These are phyloP conservation scores for Syngnathus floridae DNA, from an alignment of 2,113 vertebrate species.

Conservation along the genomic window DNA sequence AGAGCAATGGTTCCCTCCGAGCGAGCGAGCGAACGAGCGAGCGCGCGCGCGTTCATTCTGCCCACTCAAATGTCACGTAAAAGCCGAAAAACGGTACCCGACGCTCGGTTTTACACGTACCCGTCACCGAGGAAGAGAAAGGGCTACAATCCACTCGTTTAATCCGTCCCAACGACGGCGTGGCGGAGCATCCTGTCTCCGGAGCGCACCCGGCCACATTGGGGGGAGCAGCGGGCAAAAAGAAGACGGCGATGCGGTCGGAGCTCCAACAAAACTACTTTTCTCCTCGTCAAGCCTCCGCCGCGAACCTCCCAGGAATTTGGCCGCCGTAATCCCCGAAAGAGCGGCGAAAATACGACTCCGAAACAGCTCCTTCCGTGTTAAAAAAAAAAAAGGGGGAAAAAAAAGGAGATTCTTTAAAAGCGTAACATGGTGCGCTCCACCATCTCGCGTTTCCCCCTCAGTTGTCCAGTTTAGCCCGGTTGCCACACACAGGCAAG, in stretches of 20 bases:
- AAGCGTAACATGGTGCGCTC: slow-evolving; percentile 70
- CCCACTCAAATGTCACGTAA: not conserved
- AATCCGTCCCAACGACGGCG: slow-evolving; percentile 50
- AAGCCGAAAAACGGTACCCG: slow-evolving; percentile 17
- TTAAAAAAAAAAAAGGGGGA: slow-evolving; percentile 4
- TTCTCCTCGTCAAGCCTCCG: slow-evolving; percentile 34
- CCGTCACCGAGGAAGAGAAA: slow-evolving; percentile 33
- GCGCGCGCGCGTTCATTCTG: not conserved
- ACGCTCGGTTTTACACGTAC: slow-evolving; percentile 47
- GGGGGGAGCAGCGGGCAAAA: slow-evolving; percentile 35
- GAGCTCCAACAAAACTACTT: slow-evolving; percentile 51
- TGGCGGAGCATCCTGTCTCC: slow-evolving; percentile 57
- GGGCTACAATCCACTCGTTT: slow-evolving; percentile 44
- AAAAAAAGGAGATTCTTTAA: slow-evolving; percentile 50
- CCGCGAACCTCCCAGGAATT: slow-evolving; percentile 53
- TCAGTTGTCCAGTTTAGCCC: slow-evolving; percentile 62
- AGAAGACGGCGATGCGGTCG: slow-evolving; percentile 31
- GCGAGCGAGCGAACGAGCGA: too few relatives aligned
- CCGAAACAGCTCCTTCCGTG: not conserved
- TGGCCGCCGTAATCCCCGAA: slow-evolving; percentile 44
- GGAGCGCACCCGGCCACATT: slow-evolving; percentile 41
- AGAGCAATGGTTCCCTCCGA: not conserved
- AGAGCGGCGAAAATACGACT: not conserved
- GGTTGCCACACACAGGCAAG: slow-evolving; percentile 83
- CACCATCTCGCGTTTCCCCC: slow-evolving; percentile 64